A percentile compares a stretch with the other conserved stretches of the same genome.
These are phyloP conservation scores for Gonatopus flavifemur DNA, from an alignment of 1,140 invertebrate species.

Conservation along the genomic window DNA sequence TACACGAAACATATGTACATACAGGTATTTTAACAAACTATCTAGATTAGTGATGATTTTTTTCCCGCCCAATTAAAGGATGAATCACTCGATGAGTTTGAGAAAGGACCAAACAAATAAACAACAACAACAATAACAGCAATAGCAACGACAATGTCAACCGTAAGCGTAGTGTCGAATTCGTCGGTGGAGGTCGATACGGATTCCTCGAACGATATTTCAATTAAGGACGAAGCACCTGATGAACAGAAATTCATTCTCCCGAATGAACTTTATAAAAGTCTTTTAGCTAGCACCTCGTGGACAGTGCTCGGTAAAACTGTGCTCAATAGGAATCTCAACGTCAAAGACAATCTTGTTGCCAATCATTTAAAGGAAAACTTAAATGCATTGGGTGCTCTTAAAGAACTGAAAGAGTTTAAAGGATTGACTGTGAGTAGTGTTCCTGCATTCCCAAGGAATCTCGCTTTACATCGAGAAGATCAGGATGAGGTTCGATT, in stretches of 20 bases:
- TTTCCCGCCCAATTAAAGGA: neutral
- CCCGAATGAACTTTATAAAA: conserved; percentile 77
- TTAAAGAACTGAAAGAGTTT: conserved; percentile 53
- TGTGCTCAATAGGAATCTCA: conserved; percentile 52
- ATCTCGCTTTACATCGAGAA: conserved; percentile 50
- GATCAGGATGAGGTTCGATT: conserved; percentile 53
- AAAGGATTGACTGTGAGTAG: conserved; percentile 53
- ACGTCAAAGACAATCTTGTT: conserved; percentile 51
- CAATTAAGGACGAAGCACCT: conserved; percentile 42
- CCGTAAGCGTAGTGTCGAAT: conserved; percentile 53
- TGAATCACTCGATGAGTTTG: no score
- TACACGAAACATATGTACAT: conserved; percentile 31
- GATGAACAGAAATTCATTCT: conserved; percentile 63
- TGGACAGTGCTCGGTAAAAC: conserved; percentile 62
- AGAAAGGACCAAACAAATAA: no score
- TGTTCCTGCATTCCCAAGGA: conserved; percentile 54
- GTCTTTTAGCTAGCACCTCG: conserved; percentile 70
- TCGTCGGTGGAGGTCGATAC: conserved; percentile 56
- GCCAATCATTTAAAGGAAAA: conserved; percentile 51
- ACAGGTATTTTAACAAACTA: conserved; percentile 34
- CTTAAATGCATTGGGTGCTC: conserved; percentile 47
- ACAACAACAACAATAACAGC: no score
- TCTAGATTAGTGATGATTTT: neutral
- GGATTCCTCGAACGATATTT: conserved; percentile 51
- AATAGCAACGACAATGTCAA: conserved; percentile 56